These are phyloP conservation scores for Dasyurus viverrinus DNA, from an alignment of 2,113 vertebrate genomes.

Conservation along the genomic window DNA sequence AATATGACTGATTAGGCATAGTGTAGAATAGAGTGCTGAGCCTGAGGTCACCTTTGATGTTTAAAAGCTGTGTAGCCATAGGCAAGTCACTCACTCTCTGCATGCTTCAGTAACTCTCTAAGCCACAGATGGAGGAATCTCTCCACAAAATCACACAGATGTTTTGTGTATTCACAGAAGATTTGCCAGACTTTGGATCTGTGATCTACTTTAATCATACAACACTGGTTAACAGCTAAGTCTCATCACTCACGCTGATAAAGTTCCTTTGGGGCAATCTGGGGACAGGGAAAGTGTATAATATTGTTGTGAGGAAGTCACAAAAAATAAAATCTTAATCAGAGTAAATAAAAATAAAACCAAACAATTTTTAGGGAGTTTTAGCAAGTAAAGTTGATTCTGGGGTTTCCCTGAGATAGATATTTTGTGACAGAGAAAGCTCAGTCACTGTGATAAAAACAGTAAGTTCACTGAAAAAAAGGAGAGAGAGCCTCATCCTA, in stretches of 20 bases:
- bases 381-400: constrained; percentile 66
- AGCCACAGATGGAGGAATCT: not conserved
- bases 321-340: constrained; percentile 46
- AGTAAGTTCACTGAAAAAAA: constrained; percentile 69
- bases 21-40: not conserved
- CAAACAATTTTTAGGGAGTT: constrained; percentile 42
- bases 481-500: constrained; percentile 73
- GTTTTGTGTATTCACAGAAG: not conserved
- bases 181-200: not conserved
- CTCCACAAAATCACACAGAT: not conserved
- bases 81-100: not conserved
- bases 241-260: constrained; percentile 2
- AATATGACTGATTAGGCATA: not conserved
- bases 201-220: constrained; percentile 10
- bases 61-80: not conserved
- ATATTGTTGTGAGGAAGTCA: constrained; percentile 35
- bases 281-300: not conserved
- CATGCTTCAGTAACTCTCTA: not conserved
- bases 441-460: constrained; percentile 58
- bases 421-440: constrained; percentile 51
- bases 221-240: not conserved
- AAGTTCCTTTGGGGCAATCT: not conserved
- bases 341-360: constrained; percentile 64
- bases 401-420: constrained; percentile 56
- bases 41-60: not conserved